Evolutionary conservation across 2,113 vertebrate species (phyloP), one percentile per base, ranked within the genome.

Genomic region (Arenaria interpres): DNA sequence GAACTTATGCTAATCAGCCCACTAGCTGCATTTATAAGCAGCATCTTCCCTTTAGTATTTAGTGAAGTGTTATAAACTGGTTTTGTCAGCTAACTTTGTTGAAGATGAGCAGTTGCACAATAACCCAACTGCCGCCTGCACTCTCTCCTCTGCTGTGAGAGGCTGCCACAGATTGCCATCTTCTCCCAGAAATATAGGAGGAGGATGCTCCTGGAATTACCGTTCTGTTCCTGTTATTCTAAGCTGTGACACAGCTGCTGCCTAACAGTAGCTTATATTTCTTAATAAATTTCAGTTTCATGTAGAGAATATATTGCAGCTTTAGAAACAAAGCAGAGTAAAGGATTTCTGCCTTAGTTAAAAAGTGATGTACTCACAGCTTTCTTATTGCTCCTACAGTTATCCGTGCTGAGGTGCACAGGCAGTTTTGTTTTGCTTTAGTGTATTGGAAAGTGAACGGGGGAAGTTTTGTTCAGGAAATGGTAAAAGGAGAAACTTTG

Each of bases 131-230:
- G 20, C 53, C 5, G 35, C 14, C 23, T 53, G 19, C 10, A 2
- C 25, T 53, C 39, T 62, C 9, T 12, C 15, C 33, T 53, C 41
- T 57, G 0, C 20, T 19, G 0, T 24, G 28, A 86, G 37, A 45
- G 48, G 22, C 33, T 82, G 64, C 15, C 1, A 2, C 19, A 41
- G 45, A 15, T 68, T 66, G 18, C 14, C 17, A 0, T 90, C 59
- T 84, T 24, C 5, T 62, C 20, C 6, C 4, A 72, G 69, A 87
- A 7, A 28, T 25, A 13, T 14, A 22, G 25, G 60, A 86, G 17
- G 12, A 74, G 15, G 23, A 28, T 88, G 45, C 13, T 83, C 14
- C 30, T 35, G 73, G 68, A 69, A 37, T 89, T 57, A 39, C 41
- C 9, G 85, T 69, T 68, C 35, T 24, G 3, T 76, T 73, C 41